A percentile compares a stretch with the other conserved stretches of the same genome.
Conservation (phyloP, 2,888 invertebrate genomes). For the Seira sanloemensis region DNA sequence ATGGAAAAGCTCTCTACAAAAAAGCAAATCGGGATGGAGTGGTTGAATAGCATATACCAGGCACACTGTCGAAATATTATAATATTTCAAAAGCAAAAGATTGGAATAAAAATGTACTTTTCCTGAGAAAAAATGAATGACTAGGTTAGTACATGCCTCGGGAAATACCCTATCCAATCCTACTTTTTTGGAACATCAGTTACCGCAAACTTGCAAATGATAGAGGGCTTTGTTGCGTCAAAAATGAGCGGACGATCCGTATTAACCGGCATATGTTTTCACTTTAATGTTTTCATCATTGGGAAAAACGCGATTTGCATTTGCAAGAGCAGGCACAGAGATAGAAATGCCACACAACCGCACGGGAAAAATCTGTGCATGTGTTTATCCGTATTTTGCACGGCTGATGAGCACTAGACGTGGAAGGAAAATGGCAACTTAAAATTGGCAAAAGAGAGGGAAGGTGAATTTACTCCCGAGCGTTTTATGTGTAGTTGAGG, state of each 20-base stretch:
- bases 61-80: neutral
- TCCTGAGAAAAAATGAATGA: slow-evolving; percentile 22
- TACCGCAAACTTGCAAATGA: neutral
- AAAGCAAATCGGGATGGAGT: too few relatives aligned
- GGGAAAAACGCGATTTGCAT: too few relatives aligned
- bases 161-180: neutral
- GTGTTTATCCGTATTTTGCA: neutral
- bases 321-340: too few relatives aligned
- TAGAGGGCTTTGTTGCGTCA: neutral
- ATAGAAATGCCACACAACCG: too few relatives aligned
- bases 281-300: too few relatives aligned
- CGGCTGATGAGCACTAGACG: neutral
- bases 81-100: slow-evolving; percentile 6
- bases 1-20: neutral
- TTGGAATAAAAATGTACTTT: slow-evolving; percentile 42
- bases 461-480: too few relatives aligned
- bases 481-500: too few relatives aligned
- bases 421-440: neutral
- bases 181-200: neutral
- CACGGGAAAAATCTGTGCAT: neutral
- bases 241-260: neutral
- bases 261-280: too few relatives aligned
- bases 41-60: neutral
- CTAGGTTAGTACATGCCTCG: slow-evolving; percentile 12
- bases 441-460: neutral